Conservation (phyloP, 2,113 vertebrate species). For the Ammodytes marinus region DNA sequence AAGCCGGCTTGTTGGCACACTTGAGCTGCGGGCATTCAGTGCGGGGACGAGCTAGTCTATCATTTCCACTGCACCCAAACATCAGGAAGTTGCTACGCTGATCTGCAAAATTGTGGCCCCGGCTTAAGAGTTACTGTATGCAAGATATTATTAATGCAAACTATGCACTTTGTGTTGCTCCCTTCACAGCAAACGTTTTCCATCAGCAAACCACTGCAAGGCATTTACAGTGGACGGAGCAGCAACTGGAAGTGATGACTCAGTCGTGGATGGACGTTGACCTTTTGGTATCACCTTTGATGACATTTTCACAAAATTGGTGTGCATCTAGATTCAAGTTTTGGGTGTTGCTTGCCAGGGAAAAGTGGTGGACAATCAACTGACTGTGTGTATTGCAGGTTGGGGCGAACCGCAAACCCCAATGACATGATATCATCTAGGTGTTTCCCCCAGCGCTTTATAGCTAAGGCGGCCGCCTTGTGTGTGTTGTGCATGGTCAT, state of each 20-base stretch:
- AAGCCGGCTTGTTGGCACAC: slow-evolving; percentile 8
- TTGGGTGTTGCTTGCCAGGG: not conserved
- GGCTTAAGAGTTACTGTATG: slow-evolving; percentile 6
- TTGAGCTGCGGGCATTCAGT: not conserved
- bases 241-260: not conserved
- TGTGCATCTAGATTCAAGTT: not conserved
- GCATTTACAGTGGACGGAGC: slow-evolving; percentile 7
- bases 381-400: not conserved
- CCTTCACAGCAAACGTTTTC: slow-evolving; percentile 5
- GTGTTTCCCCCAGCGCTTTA: too few relatives aligned
- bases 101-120: not conserved
- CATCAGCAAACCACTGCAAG: slow-evolving; percentile 14
- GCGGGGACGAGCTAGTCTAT: slow-evolving; percentile 3
- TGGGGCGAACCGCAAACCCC: not conserved
- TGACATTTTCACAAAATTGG: not conserved
- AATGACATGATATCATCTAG: not conserved
- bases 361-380: too few relatives aligned
- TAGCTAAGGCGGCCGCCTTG: too few relatives aligned
- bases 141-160: slow-evolving; percentile 7
- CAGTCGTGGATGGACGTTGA: not conserved
- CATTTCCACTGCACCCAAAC: not conserved
- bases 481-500: too few relatives aligned
- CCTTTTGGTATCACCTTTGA: not conserved
- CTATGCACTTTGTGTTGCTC: slow-evolving; percentile 9
- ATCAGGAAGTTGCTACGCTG: slow-evolving; percentile 2